Percentiles rank a stretch among this genome's conserved stretches.
Evolutionary conservation across 2,113 vertebrate species (phyloP).

Genomic region (Acrocephalus kingi): DNA sequence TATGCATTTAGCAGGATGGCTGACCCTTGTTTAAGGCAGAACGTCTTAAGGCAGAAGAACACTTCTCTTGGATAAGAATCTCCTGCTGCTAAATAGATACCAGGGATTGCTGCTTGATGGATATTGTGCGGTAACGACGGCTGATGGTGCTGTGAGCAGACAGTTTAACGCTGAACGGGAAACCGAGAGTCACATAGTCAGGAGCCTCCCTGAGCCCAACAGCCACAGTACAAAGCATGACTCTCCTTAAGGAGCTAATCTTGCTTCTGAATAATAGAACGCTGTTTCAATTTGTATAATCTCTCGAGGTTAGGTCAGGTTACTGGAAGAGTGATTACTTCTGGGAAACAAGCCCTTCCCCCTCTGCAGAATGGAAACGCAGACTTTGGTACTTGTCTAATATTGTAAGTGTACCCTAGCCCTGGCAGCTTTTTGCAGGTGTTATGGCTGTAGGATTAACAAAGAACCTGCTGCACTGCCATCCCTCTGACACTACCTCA

Average conservation of each 20-base stretch:
- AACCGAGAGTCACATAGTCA: background rate
- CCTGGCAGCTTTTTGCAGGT: background rate
- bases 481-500: background rate
- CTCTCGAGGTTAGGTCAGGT: background rate
- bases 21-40: conserved; percentile 65
- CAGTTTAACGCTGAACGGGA: background rate
- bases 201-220: background rate
- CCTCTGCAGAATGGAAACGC: rapidly evolving
- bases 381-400: background rate
- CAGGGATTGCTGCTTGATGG: conserved; percentile 27
- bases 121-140: conserved; percentile 25
- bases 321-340: background rate
- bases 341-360: background rate
- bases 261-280: background rate
- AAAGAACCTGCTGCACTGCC: background rate
- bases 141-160: background rate
- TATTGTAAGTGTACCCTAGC: background rate
- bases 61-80: conserved; percentile 39
- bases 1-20: conserved; percentile 13
- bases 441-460: background rate
- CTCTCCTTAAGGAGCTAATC: background rate
- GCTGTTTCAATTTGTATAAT: background rate
- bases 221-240: background rate
- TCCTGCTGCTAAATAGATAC: conserved; percentile 60
- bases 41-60: conserved; percentile 41